Evolutionary conservation across 2,113 vertebrate species (phyloP).

Genomic region (Cryptomyrus ogoouensis): DNA sequence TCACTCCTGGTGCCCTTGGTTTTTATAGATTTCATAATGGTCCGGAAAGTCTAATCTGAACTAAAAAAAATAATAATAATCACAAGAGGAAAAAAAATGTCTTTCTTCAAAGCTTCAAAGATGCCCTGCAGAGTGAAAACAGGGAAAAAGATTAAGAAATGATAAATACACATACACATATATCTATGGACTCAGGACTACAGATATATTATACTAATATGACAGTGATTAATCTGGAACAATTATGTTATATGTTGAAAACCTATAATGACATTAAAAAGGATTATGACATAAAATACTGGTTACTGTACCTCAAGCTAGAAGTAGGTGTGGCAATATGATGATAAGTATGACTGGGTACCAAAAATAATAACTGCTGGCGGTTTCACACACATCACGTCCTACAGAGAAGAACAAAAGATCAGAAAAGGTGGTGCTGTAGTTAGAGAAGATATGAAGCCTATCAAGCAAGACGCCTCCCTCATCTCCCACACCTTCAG

Average conservation of each 20-base stretch:
- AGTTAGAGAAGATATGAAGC: not conserved
- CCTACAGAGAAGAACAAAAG: not conserved
- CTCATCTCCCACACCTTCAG: not conserved
- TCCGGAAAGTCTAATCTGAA: not conserved
- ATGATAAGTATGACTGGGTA: not conserved
- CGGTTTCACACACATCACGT: too few species aligned
- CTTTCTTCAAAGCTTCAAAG: not conserved
- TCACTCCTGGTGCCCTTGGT: not conserved
- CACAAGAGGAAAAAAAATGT: not conserved
- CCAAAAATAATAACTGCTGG: not conserved
- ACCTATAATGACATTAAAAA: not conserved
- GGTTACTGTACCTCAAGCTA: not conserved
- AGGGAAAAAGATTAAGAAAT: not conserved
- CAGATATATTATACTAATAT: not conserved
- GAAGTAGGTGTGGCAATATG: not conserved
- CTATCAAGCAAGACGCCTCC: not conserved
- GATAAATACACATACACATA: not conserved
- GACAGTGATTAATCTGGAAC: not conserved
- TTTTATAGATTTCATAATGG: not conserved
- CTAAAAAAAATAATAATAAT: not conserved
- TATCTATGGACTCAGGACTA: not conserved
- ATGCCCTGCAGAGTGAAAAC: not conserved
- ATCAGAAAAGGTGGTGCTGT: too few species aligned
- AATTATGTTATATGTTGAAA: not conserved
- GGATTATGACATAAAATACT: not conserved